Conservation (phyloP, 2,797 vertebrate species). For the Pterois miles region DNA sequence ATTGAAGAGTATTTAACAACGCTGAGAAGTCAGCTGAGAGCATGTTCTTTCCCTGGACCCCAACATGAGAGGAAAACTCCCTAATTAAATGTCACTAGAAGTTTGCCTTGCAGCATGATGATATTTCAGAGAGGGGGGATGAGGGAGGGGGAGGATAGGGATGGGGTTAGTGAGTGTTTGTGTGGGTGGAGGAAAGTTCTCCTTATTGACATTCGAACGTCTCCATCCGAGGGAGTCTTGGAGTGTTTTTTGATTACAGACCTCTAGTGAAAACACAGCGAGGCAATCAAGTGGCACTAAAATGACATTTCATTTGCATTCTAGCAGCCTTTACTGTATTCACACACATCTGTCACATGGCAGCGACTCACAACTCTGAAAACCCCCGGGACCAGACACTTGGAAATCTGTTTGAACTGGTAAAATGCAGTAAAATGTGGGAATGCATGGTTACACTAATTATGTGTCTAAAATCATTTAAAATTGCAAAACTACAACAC, state of each 20-base stretch:
- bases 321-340: conserved; percentile 38
- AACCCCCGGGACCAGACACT: conserved; percentile 10
- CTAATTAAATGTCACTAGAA: conserved; percentile 76
- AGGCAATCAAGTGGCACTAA: conserved; percentile 66
- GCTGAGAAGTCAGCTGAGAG: conserved; percentile 32
- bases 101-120: conserved; percentile 66
- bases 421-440: neutral
- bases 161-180: conserved; percentile 18
- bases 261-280: conserved; percentile 26
- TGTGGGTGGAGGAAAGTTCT: conserved; percentile 33
- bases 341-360: conserved; percentile 41
- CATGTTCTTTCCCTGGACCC: conserved; percentile 31
- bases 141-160: neutral
- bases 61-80: conserved; percentile 52
- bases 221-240: conserved; percentile 24
- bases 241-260: conserved; percentile 43
- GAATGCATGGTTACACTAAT: neutral
- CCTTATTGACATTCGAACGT: conserved; percentile 48
- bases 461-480: neutral
- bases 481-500: too few species aligned
- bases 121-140: conserved; percentile 57
- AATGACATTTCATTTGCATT: conserved; percentile 71
- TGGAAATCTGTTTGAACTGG: conserved; percentile 7
- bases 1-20: conserved; percentile 48
- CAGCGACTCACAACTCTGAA: conserved; percentile 9